Percentiles rank a stretch among this genome's conserved stretches.
These are phyloP conservation scores for Bugula neritina DNA, from an alignment of 2,888 invertebrate genomes.

Conservation along the genomic window DNA sequence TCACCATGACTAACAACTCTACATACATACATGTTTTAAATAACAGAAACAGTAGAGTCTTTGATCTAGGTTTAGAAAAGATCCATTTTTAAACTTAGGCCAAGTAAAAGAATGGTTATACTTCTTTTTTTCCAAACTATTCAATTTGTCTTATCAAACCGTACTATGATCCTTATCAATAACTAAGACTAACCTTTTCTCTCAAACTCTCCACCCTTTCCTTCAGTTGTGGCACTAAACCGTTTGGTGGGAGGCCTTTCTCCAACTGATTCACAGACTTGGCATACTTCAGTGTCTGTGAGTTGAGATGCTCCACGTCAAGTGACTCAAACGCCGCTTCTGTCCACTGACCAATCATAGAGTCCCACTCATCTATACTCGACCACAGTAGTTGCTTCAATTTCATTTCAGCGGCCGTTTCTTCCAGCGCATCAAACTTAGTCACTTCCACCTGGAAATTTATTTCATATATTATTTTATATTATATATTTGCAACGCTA, in stretches of 20 bases:
- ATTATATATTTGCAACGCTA: no score
- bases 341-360: slow-evolving; percentile 64
- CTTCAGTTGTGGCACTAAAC: slow-evolving; percentile 71
- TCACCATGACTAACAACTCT: no score
- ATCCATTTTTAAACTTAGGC: no score
- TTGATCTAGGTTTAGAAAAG: no score
- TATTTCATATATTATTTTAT: no score
- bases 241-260: slow-evolving; percentile 74
- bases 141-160: no score
- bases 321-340: slow-evolving; percentile 56
- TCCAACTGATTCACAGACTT: slow-evolving; percentile 73
- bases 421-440: slow-evolving; percentile 72
- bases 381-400: slow-evolving; percentile 75
- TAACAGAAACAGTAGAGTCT: no score
- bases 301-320: slow-evolving; percentile 68
- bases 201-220: slow-evolving; percentile 72
- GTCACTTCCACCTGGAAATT: slow-evolving; percentile 69
- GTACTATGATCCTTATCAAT: no score
- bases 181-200: slow-evolving; percentile 67
- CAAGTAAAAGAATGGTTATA: no score
- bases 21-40: no score
- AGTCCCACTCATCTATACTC: slow-evolving; percentile 69
- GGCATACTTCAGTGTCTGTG: slow-evolving; percentile 63
- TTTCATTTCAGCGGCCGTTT: slow-evolving; percentile 72
- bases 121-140: no score